Base-by-base conservation (phyloP, 2,888 invertebrate genomes). In the Euphydryas editha region DNA sequence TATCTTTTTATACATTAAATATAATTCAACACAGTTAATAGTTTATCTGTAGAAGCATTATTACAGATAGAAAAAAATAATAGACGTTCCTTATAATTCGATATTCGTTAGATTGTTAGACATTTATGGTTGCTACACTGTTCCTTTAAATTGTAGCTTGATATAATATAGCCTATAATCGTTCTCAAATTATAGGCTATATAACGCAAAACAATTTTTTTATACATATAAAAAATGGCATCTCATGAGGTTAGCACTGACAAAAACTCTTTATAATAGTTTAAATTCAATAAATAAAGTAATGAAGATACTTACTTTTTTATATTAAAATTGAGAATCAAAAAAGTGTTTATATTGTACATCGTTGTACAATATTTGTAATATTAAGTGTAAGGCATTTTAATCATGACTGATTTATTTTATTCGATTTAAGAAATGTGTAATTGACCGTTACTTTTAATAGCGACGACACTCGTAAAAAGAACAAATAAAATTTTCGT, bases 381-480 rank as follows among this genome's bases (percentile, higher is more conserved):
- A 47, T 11, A 20, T 18, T 3, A 13, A 11, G 18, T 47, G 47
- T 46, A 46, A 47, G 13, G 18, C 46, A 46, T 47, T 47, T 62
- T 44, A 36, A 20, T 55, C 1, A 44, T 55, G 36, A 42, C 30
- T 68, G 64, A 64, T 59, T 59, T 20, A 21, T 47, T 47, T 47
- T 20, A 20, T 47, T 11, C 11, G 6, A 5, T 56, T 42, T 30
- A 42, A 64, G 17, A 49, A 57, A 51, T 59, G 20, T 61, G 49
- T 51, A 51, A 56, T 57, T 55, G 37, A 57, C 44, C 62, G 62
- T 57, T 36, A 46, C 56, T 47, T 57, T 56, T 47, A 20, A 1
- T 47, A 18, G 3, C 46, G 10, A 46, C 46, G 21, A 11, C 13
- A 13, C 13, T 21, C 11, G 20, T 21, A 18, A 47, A 47, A 47